These are phyloP conservation scores for Rhopalosiphum maidis DNA, from an alignment of 1,140 invertebrate genomes.

Conservation along the genomic window DNA sequence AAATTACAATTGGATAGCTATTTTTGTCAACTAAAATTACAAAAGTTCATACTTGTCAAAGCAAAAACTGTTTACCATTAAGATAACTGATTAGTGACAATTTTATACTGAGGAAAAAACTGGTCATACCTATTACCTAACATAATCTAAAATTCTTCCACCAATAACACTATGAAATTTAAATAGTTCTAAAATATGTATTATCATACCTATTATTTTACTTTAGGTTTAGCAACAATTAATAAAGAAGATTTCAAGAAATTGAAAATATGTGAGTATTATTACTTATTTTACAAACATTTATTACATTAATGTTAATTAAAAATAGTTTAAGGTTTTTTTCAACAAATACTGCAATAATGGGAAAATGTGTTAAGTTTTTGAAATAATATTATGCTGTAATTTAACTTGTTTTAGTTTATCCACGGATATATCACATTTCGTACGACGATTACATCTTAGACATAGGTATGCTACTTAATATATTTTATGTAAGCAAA, in stretches of 20 bases:
- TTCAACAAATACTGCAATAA: not conserved
- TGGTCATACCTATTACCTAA: too few species aligned
- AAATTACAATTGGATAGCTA: too few species aligned
- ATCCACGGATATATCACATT: not conserved
- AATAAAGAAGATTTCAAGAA: not conserved
- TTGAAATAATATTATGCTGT: not conserved
- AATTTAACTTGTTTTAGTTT: not conserved
- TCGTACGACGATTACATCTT: not conserved
- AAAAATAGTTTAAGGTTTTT: not conserved
- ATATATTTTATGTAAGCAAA: not conserved
- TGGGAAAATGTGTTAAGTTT: not conserved
- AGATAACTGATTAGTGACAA: too few species aligned
- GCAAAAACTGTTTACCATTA: too few species aligned
- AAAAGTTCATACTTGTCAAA: too few species aligned
- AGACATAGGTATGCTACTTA: not conserved
- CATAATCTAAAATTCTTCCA: too few species aligned
- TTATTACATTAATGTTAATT: not conserved
- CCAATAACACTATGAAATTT: not conserved
- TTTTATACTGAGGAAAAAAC: too few species aligned
- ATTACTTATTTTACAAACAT: not conserved
- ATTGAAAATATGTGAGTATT: not conserved
- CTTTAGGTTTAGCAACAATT: not conserved
- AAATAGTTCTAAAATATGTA: not conserved
- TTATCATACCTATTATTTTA: not conserved
- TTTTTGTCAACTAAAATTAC: too few species aligned